phyloP scores from a whole-genome alignment of 2,113 vertebrate genomes.

The Mastomys natalensis region DNA sequence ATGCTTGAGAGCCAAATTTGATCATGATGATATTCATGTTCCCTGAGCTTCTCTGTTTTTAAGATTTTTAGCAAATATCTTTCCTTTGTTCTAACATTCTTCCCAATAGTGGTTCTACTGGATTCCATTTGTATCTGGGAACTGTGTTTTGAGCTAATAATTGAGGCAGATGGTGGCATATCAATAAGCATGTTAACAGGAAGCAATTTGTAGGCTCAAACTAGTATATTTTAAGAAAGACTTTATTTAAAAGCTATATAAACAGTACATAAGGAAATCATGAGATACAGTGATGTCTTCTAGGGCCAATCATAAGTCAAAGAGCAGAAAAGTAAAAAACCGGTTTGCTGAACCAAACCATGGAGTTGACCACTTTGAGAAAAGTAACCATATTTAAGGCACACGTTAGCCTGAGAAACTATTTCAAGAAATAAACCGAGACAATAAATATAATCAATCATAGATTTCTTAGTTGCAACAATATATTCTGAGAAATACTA shows the following conservation, averaged over 20 bases:
- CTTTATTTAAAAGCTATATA: conserved; percentile 62
- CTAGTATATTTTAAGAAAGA: conserved; percentile 32
- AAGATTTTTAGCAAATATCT: conserved; percentile 32
- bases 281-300: neutral
- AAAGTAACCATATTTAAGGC: neutral
- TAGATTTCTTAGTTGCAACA: neutral
- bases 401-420: neutral
- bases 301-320: conserved; percentile 2
- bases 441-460: conserved; percentile 18
- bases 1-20: neutral
- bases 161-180: conserved; percentile 25
- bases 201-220: conserved; percentile 65
- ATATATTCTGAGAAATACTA: neutral
- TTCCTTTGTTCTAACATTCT: neutral
- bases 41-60: neutral
- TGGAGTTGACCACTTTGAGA: neutral
- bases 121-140: neutral
- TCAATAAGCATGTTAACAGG: conserved; percentile 46
- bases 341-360: neutral
- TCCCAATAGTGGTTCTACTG: neutral
- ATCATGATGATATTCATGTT: neutral
- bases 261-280: neutral
- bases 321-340: neutral
- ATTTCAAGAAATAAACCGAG: neutral
- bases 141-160: conserved; percentile 60